Base-by-base conservation (phyloP, 2,797 vertebrate genomes). In the Crocidura indochinensis region DNA sequence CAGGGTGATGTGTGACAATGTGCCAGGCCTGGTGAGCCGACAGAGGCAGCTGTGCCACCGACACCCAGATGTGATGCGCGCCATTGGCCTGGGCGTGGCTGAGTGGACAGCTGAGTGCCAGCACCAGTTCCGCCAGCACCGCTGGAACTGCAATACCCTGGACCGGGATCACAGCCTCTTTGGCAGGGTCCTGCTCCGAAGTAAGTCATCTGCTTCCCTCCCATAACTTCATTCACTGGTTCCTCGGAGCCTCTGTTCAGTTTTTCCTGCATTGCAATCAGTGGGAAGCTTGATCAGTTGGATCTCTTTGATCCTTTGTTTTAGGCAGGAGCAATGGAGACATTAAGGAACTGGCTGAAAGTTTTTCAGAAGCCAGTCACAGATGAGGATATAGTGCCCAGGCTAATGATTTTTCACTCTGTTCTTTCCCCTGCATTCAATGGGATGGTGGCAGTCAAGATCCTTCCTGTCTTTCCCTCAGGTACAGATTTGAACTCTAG, bases 51-150 rank as follows among this genome's bases (percentile, higher is more conserved):
- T 99, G 88, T 99, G 99, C 96, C 99, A 98, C 27, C 98, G 99
- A 95, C 98, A 99, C 96, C 99, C 99, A 0, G 97, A 97, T 5
- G 98, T 98, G 38, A 99, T 99, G 99, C 98, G 98, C 86, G 98
- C 98, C 95, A 98, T 99, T 64, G 98, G 99, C 27, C 97, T 98
- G 65, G 99, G 99, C 17, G 98, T 99, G 94, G 98, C 97, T 17
- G 98, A 99, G 96, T 99, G 99, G 99, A 98, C 99, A n/a, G 97
- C 98, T 0, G 99, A 99, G 97, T 99, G 99, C 95, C 99, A 99
- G 97, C 98, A 99, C 97, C 99, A 99, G 96, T 99, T 99, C 96
- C 98, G 98, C 56, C 98, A 98, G 96, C 99, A 99, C 94, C 99
- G 99, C 96, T 99, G 99, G 99, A 99, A 99, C 97, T 99, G 99